Conservation (phyloP, 2,113 vertebrate genomes). For the Amphiprion percula region DNA sequence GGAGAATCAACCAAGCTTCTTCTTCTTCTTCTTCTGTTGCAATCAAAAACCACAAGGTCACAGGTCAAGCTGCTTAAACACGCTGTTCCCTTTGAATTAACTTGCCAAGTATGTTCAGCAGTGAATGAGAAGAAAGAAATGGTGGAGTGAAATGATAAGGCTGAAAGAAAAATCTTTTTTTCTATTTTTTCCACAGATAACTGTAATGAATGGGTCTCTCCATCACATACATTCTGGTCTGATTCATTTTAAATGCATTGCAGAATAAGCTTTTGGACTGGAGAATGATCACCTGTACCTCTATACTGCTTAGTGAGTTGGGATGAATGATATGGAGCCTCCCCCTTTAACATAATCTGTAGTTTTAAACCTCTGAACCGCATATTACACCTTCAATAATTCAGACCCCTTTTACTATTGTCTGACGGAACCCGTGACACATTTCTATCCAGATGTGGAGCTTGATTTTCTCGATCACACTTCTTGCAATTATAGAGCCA, state of each 20-base stretch:
- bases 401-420: neutral
- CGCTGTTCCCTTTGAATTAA: constrained; percentile 36
- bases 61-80: constrained; percentile 33
- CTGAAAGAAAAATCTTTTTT: constrained; percentile 33
- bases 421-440: constrained; percentile 9
- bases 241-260: constrained; percentile 62
- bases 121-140: constrained; percentile 7
- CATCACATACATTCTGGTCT: constrained; percentile 38
- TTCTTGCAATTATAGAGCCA: neutral
- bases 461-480: neutral
- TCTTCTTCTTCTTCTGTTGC: constrained; percentile 6
- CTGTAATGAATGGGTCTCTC: constrained; percentile 56
- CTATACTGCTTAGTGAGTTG: constrained; percentile 24
- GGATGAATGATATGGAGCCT: constrained; percentile 39
- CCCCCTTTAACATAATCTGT: constrained; percentile 14
- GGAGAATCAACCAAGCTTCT: neutral
- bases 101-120: constrained; percentile 7
- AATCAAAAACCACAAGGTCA: constrained; percentile 42
- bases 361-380: constrained; percentile 23
- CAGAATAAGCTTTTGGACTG: constrained; percentile 46
- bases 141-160: constrained; percentile 32
- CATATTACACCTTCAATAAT: constrained; percentile 7
- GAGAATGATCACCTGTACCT: constrained; percentile 56
- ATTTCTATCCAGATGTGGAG: neutral
- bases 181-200: constrained; percentile 47